phyloP scores from a whole-genome alignment of 2,797 vertebrate species.

The Rhynchotus rufescens region DNA sequence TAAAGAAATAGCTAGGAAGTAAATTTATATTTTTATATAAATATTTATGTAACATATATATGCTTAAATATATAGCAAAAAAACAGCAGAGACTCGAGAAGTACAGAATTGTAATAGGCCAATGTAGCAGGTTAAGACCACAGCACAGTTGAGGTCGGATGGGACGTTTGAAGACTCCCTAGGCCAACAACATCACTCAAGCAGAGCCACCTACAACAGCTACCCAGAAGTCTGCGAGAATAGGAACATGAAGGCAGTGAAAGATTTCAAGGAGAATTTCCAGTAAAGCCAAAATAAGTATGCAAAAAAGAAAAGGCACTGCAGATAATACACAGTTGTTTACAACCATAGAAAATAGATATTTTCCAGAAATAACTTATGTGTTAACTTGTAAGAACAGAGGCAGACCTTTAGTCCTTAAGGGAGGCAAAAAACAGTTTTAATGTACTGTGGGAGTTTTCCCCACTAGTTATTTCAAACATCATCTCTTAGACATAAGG shows the following conservation, averaged over 20 bases:
- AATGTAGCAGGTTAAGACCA: not conserved
- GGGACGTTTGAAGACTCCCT: not conserved
- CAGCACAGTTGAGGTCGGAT: not conserved
- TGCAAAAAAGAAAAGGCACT: accelerated
- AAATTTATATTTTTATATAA: not conserved
- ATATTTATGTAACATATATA: not conserved
- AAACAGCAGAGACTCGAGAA: not conserved
- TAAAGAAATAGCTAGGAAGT: not conserved
- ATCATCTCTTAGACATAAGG: not conserved
- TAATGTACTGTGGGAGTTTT: not conserved
- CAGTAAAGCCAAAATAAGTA: not conserved
- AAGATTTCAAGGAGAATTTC: not conserved
- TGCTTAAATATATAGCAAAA: not conserved
- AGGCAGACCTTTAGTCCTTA: not conserved
- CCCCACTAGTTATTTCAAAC: not conserved
- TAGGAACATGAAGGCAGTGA: not conserved
- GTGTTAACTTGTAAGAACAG: not conserved
- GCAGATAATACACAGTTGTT: not conserved
- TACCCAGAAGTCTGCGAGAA: not conserved
- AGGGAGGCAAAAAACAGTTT: not conserved
- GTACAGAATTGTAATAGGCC: not conserved
- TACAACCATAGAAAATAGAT: not conserved
- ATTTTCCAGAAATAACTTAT: not conserved
- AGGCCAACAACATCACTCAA: not conserved
- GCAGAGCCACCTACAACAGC: not conserved